Evolutionary conservation across 2,888 invertebrate species (phyloP), one percentile per base, ranked within the genome.

Genomic region (Morpho achilles): DNA sequence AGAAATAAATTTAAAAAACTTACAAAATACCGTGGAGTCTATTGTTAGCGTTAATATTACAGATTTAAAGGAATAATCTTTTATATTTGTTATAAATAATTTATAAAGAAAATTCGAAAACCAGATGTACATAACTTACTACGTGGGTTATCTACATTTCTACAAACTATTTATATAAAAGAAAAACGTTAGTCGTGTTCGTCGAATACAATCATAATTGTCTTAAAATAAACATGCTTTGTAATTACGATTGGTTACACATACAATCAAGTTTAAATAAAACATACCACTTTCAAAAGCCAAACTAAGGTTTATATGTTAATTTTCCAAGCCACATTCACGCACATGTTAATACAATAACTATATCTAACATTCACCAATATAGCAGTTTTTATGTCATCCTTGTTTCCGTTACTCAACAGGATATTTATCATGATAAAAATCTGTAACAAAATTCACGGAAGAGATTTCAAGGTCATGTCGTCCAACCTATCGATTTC

Each of bases 131-230:
- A 69, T 69, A 68, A 71, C 65, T 63, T 72, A 67, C 82, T 86
- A 84, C 74, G 72, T 80, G 61, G 77, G 77, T 81, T 85, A 87
- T 88, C 87, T 89, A 88, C 88, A 89, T 84, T 86, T 87, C 88
- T 89, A 88, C 86, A 86, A 39, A 53, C 53, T 67, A 73, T 71
- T 75, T 79, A 77, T 77, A 71, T 75, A 68, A 69, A 62, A 60
- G 73, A 77, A 72, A 58, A 70, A 77, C 67, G 62, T 57, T 69
- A 66, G 63, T 71, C 61, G 67, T 72, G 58, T 56, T 70, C 67
- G 73, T 73, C 72, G 73, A 78, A 71, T 74, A 79, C 75, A 80
- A 76, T 71, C 72, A 71, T 72, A 70, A 45, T 45, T 45, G 9
- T 69, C 77, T 80, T 84, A 82, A 77, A 83, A 82, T 82, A 80